Base-by-base conservation (phyloP, 1,140 invertebrate species). In the Nylanderia fulva region DNA sequence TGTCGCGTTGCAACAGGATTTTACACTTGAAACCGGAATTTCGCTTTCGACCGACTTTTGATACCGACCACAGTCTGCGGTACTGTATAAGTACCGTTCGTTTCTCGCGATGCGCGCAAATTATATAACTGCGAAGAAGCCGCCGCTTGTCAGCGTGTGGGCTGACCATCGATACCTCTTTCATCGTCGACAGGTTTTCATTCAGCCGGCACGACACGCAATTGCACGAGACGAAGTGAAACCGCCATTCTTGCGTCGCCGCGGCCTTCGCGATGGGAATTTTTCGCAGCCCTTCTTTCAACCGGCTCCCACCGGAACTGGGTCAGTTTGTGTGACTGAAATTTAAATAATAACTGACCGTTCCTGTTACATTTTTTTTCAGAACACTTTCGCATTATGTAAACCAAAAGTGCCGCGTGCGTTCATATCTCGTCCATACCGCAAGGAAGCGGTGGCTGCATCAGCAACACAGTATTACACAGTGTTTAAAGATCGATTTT, bases 311-410 rank as follows among this genome's bases (percentile, higher is more conserved):
- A 36, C 45, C 60, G 82, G 68, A 88, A 88, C 86, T 87, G 74
- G 87, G 74, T 88, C 82, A 69, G 60, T 68, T 18, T 74, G 86
- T 69, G 82, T 39, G 82, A 87, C 82, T 74, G 86, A 93, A 88
- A 93, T 92, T 92, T 92, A 89, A 90, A 87, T 92, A 92, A 93
- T 89, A 88, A 90, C 88, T 86, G 84, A 85, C 75, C 87, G 56
- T 77, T 71, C 72, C 76, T 90, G 87, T 85, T 89, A 85, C 45
- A 48, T 48, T 48, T 48, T 42, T 91, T 92, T 90, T 92, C 88
- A 85, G 80, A 86, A 86, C 90, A 91, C 86, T 89, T 90, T 92
- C 66, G 83, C 82, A 91, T 93, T 92, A 92, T 88, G 88, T 88
- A 91, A 92, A 93, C 91, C 83, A 68, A 27, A 48, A 75, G 54